These are phyloP conservation scores for Limonius californicus DNA, from an alignment of 1,140 invertebrate species.

Conservation along the genomic window DNA sequence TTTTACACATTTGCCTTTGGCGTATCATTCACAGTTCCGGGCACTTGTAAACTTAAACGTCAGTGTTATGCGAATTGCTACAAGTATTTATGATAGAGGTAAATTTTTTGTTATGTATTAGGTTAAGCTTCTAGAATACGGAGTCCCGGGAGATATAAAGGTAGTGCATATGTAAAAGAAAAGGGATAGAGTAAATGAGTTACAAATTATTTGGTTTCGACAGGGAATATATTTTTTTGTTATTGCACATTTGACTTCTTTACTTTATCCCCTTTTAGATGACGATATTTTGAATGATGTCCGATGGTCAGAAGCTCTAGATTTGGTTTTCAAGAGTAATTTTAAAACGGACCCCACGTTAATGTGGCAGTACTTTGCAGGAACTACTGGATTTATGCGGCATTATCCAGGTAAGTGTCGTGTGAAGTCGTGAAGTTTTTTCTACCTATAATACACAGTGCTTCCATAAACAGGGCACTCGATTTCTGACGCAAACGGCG, in stretches of 20 bases:
- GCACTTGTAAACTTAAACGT: conserved; percentile 38
- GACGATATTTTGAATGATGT: conserved; percentile 39
- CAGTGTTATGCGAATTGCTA: conserved; percentile 39
- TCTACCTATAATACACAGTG: no score
- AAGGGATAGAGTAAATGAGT: neutral
- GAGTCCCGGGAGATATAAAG: no score
- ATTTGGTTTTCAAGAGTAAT: conserved; percentile 82
- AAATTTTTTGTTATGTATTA: no score
- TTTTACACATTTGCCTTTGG: conserved; percentile 33
- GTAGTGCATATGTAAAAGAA: neutral
- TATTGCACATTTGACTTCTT: no score
- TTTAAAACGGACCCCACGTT: conserved; percentile 81
- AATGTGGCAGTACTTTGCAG: conserved; percentile 96
- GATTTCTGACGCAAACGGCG: no score
- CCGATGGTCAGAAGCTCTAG: conserved; percentile 78
- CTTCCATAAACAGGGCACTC: no score
- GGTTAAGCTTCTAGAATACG: no score
- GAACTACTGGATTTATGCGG: conserved; percentile 84
- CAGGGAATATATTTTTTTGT: no score
- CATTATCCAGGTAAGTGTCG: conserved; percentile 70
- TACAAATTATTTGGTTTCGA: no score
- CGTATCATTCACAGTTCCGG: conserved; percentile 35
- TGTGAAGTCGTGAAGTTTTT: no score
- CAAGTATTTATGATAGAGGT: conserved; percentile 42
- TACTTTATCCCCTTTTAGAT: conserved; percentile 36